A percentile compares a stretch with the other conserved stretches of the same genome.
phyloP scores from a whole-genome alignment of 2,113 vertebrate species.

The Trachemys scripta region DNA sequence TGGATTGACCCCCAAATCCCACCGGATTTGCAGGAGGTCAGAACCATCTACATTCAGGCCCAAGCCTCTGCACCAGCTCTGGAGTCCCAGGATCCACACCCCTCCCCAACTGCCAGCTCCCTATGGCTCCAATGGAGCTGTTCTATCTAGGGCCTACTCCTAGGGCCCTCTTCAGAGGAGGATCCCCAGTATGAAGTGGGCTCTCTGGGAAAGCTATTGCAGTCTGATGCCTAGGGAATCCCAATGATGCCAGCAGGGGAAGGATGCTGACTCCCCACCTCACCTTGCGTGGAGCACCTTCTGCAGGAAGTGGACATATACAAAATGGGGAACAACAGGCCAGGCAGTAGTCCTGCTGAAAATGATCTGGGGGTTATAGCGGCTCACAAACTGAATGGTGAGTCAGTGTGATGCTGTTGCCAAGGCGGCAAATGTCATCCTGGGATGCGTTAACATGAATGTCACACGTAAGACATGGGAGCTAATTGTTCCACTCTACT shows the following conservation, averaged over 20 bases:
- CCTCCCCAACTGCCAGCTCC: background rate
- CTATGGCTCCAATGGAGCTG: background rate
- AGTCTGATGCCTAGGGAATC: background rate
- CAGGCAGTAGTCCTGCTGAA: background rate
- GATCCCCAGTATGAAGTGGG: background rate
- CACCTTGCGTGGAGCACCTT: background rate
- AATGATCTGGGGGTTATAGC: background rate
- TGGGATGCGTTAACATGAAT: background rate
- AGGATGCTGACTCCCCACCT: background rate
- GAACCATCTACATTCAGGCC: background rate
- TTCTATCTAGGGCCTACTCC: background rate
- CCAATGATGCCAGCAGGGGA: background rate
- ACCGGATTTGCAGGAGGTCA: background rate
- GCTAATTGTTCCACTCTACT: background rate
- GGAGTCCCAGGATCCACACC: background rate
- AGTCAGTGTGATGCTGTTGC: background rate
- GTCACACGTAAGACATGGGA: background rate
- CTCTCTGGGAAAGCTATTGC: background rate
- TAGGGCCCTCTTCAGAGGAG: background rate
- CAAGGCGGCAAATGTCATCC: background rate
- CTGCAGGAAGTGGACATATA: background rate
- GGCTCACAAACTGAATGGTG: background rate
- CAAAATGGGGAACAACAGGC: background rate
- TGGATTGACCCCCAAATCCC: background rate
- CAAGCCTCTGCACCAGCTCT: background rate